Base-by-base conservation (phyloP, 2,113 vertebrate species). In the Antigone vipio region DNA sequence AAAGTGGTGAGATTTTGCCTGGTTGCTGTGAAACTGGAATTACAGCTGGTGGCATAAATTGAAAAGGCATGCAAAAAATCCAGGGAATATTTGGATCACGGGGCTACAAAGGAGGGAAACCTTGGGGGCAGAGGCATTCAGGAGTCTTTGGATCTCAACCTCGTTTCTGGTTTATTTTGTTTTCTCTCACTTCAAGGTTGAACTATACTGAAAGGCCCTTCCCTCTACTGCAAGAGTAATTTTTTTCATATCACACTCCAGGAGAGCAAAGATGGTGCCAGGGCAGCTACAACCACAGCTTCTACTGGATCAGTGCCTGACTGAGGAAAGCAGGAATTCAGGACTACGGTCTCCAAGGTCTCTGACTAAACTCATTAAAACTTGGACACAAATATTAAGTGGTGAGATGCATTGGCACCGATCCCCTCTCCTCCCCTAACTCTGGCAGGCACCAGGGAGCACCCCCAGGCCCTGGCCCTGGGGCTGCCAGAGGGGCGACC, bases 231-330 rank as follows among this genome's bases (percentile, higher is more conserved):
- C 34, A 78, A 53, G 16, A 18, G n/a, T 75, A 5, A 5, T 9
- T 35, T 80, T 83, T 92, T 81, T 80, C 11, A 6, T 76, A 79
- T 56, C 32, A 12, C 53, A 13, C 73, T 79, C 53, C 80, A 79
- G 87, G 87, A 91, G 53, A 95, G 50, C 35, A 93, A 93, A 88
- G 78, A 92, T 94, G 67, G 85, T 95, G 89, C 93, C 93, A 97
- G 90, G 88, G 72, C 82, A 93, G 82, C 93, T 92, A 80, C 68
- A 94, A 49, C 72, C 68, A 60, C 90, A 91, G 60, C 72, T 92
- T 89, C 93, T 92, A 35, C 79, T 89, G 80, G 95, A 95, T 85
- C 66, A 8, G 53, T 22, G 94, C 91, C 92, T 92, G 84, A 26
- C 56, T 82, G 56, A 85, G 91, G 35, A 62, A 87, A 92, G 80